phyloP scores from a whole-genome alignment of 2,113 vertebrate species.

The Elgaria multicarinata region DNA sequence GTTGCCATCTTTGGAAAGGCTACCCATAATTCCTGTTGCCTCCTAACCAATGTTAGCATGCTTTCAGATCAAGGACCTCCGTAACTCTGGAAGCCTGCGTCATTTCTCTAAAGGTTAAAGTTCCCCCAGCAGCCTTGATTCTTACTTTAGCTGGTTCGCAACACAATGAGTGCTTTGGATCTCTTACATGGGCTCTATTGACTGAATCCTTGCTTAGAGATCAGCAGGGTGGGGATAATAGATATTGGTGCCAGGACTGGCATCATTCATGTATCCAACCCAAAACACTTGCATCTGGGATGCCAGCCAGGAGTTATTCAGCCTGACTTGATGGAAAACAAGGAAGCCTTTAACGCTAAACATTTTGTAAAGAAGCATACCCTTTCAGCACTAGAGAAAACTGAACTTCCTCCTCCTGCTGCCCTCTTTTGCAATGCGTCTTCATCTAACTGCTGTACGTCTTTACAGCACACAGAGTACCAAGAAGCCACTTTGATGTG shows the following conservation, averaged over 20 bases:
- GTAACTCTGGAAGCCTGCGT: neutral
- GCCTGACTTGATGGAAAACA: constrained; percentile 19
- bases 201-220: neutral
- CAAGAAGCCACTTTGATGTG: neutral
- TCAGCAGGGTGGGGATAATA: constrained; percentile 4
- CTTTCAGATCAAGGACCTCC: neutral
- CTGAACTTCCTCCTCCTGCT: neutral
- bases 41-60: neutral
- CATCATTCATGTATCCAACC: constrained; percentile 31
- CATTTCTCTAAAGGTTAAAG: neutral
- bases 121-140: constrained; percentile 11
- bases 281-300: constrained; percentile 43
- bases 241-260: constrained; percentile 18
- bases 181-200: constrained; percentile 6
- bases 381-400: constrained; percentile 22
- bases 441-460: neutral
- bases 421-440: neutral
- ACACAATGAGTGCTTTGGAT: constrained; percentile 21
- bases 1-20: neutral
- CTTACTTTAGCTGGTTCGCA: neutral
- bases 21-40: neutral
- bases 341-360: constrained; percentile 27
- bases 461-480: neutral
- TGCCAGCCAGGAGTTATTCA: constrained; percentile 27
- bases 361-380: constrained; percentile 32